phyloP scores from a whole-genome alignment of 2,888 invertebrate species.

The Myopa tessellatipennis region DNA sequence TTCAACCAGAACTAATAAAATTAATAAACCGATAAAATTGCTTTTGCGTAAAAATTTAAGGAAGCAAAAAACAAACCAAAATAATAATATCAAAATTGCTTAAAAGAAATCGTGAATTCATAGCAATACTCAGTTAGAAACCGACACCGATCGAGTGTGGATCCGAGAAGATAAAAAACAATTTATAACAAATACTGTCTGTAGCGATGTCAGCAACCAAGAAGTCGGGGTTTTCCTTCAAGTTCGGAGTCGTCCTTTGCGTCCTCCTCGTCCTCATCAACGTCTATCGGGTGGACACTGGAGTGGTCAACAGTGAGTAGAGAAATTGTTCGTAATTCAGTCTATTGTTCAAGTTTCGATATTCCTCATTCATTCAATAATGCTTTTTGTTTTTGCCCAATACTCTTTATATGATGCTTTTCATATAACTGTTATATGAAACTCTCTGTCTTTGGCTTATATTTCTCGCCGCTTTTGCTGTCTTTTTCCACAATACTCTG shows the following conservation, averaged over 20 bases:
- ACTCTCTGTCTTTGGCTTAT: conserved; percentile 25
- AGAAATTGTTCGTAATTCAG: no score
- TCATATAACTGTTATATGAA: no score
- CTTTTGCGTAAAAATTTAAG: conserved; percentile 19
- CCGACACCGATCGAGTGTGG: conserved; percentile 51
- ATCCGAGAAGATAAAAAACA: conserved; percentile 44
- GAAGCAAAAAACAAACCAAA: conserved; percentile 26
- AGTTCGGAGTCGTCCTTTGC: conserved; percentile 46
- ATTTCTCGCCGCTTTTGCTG: background rate
- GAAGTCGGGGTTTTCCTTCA: background rate
- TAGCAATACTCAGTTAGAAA: conserved; percentile 58
- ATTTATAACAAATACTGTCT: conserved; percentile 19
- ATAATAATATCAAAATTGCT: conserved; percentile 50
- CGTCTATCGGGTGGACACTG: conserved; percentile 53
- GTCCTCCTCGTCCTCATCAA: conserved; percentile 45
- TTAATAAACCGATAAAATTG: background rate
- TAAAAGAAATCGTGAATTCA: conserved; percentile 54
- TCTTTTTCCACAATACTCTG: no score
- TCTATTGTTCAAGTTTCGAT: no score
- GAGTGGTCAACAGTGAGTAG: no score
- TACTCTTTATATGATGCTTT: no score
- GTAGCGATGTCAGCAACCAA: conserved; percentile 6
- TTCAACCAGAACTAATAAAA: background rate
- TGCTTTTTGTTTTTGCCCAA: no score
- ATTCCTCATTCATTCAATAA: no score